Evolutionary conservation across 2,113 vertebrate species (phyloP), one percentile per base, ranked within the genome.

Genomic region (Macroglossus sobrinus): DNA sequence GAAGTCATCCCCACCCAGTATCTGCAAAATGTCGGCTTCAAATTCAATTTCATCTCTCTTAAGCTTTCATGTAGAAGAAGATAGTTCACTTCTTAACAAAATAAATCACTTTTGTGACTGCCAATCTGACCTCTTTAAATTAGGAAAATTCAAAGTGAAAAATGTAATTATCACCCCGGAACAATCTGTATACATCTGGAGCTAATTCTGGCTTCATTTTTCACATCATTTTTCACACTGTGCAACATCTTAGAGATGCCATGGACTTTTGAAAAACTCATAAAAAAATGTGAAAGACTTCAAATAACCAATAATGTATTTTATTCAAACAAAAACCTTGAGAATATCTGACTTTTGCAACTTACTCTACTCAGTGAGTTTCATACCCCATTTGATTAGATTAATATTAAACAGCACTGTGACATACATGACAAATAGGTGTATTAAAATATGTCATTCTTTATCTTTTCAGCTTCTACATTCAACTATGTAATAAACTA

Each of bases 341-440:
- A 94, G 35, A 89, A 53, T 90, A 85, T 87, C 61, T 88, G 69
- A 95, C 63, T 84, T 92, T 84, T 96, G 76, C 84, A 98, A 96
- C 50, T 64, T 97, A 93, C 40, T 96, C 81, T 75, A 91, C 93
- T 93, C 95, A 97, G 96, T 97, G 89, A 98, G 97, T 81, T 85
- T 64, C 14, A 97, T 98, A 98, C 98, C 98, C 97, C 97, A 98
- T 99, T 99, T 99, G 98, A 99, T 99, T 99, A 99, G 98, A 99
- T 99, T 99, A 99, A 98, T 99, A 99, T 99, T 99, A 99, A 99
- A 98, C 98, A 99, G 98, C 98, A 98, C 97, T 98, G 97, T 99
- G 99, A 99, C 99, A 99, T 97, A 94, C 98, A 99, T 99, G 99
- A 99, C 99, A 99, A 99, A 99, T 99, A 99, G 99, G 98, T 98